Conservation (phyloP, 35 echinoderm and acorn worm genomes). For the Ophioderma brevispina region DNA sequence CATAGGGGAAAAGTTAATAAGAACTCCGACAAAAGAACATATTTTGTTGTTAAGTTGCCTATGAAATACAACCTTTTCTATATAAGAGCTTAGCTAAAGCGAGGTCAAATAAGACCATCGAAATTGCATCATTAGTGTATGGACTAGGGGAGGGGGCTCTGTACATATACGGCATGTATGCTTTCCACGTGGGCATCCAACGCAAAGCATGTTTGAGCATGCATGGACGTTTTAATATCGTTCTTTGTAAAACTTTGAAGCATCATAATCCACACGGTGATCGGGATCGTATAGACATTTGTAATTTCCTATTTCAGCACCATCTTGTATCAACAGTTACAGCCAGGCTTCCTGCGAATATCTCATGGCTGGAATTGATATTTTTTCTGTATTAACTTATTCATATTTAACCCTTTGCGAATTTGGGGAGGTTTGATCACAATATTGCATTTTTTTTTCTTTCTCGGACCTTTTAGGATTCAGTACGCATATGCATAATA, state of each 20-base stretch:
- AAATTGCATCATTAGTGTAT: not conserved
- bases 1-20: no score
- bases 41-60: not conserved
- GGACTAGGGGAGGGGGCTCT: not conserved
- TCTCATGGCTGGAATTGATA: not conserved
- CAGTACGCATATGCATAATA: not conserved
- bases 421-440: not conserved
- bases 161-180: not conserved
- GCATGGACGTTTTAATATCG: not conserved
- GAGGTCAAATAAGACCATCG: not conserved
- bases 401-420: not conserved
- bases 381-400: conserved; percentile 3
- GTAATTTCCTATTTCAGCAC: not conserved
- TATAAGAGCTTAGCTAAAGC: not conserved
- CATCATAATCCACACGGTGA: not conserved
- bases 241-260: not conserved
- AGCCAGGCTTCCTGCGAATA: not conserved
- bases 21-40: no score
- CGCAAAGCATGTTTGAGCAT: not conserved
- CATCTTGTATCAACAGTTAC: conserved; percentile 4
- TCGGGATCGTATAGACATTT: conserved; percentile 1
- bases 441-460: not conserved
- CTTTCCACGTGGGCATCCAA: not conserved
- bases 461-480: not conserved
- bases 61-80: not conserved